Base-by-base conservation (phyloP, 2,888 invertebrate genomes). In the Drosophila merina region DNA sequence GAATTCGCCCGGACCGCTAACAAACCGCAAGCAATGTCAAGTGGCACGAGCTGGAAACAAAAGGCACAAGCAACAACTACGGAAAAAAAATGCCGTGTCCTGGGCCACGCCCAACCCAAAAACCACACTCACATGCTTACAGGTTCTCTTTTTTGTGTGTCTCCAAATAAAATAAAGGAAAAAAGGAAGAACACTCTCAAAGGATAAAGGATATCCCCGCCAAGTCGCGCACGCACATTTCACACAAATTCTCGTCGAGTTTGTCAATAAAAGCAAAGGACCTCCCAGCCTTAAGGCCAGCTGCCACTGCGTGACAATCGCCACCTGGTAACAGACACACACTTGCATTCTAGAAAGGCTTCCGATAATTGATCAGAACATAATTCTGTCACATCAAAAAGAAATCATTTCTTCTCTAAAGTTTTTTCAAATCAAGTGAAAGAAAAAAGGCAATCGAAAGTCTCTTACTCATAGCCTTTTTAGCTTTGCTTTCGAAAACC, bases 11-110 rank as follows among this genome's bases (percentile, higher is more conserved):
- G 74, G 78, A 75, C 81, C 73, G 85, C 82, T 87, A 88, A 85
- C 83, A 87, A 85, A 83, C 89, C 83, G 83, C 88, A 87, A 88
- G 78, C 87, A 84, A 79, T 83, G 84, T 76, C 80, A 86, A 88
- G 86, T 86, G 86, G 74, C 70, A 75, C 50, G 55, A 81, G 64
- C 59, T 74, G 68, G 60, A 51, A 63, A 55, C 66, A 69, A 74
- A 76, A 83, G 88, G 74, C 86, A 57, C 67, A 68, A 38, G 63
- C 60, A 75, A 52, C 36, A 75, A 55, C 54, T 59, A 67, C 54
- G 63, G 30, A 20, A 48, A 72, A 67, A 57, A 57, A 62, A 44
- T 50, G 38, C 48, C 58, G 45, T 56, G 72, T 57, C 56, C 76
- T 49, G 57, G n/a, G 62, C 70, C 74, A 74, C 76, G 60, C 74